Evolutionary conservation across 1,140 invertebrate genomes (phyloP), one percentile per base, ranked within the genome.

Genomic region (Colletes latitarsis): DNA sequence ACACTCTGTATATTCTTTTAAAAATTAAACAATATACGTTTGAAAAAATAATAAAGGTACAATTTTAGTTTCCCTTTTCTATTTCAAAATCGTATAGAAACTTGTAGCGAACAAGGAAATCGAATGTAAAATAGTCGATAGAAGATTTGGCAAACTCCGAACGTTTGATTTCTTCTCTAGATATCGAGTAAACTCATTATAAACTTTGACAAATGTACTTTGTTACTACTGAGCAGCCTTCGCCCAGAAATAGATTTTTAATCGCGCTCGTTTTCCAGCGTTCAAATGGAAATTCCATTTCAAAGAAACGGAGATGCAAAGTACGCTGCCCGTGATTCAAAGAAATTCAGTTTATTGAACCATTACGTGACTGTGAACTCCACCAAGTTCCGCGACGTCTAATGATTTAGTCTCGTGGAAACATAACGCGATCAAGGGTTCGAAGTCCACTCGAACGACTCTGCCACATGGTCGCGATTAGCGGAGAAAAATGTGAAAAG

Each of bases 381-480:
- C 0, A 10, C 21, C 0, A 21, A 21, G 55, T 60, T 77, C 10
- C 66, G 15, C 63, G 53, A 17, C 43, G 17, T 60, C 4, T 77
- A 39, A 70, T 77, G 43, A 70, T 70, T 77, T 52, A 77, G 21
- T 39, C 55, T 69, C 55, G 21, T 39, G 55, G 55, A 77, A 76
- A 49, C 57, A 30, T n/a, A 41, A 39, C 15, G 3, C 1, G 17
- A 49, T 60, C 53, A 17, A 62, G 21, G 14, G 64, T 52, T n/a
- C 77, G 67, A 72, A 83, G 70, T 62, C 72, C 76, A 74, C 10
- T 46, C 19, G 30, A 8, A 79, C 69, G 69, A 84, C 71, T 60
- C 55, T 30, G 15, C 17, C 43, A 49, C 15, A 49, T 53, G 66
- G 77, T 71, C 58, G 52, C 67, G 14, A 63, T 41, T 17, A 6